phyloP scores from a whole-genome alignment of 1,140 invertebrate species.

The Lethocerus indicus region DNA sequence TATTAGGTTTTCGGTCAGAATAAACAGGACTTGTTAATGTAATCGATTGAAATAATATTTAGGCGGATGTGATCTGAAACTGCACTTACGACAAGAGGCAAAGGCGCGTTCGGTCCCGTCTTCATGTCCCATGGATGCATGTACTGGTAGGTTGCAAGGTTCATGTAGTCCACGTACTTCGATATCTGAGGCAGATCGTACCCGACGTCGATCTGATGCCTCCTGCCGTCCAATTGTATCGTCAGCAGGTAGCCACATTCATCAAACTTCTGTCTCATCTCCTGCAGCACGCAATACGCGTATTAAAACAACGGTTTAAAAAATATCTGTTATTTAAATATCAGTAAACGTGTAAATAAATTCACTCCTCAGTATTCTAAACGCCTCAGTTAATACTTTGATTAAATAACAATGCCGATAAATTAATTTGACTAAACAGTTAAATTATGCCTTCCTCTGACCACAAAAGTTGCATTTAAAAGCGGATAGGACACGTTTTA shows the following conservation, averaged over 20 bases:
- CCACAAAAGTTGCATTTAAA: no score
- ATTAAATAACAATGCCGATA: neutral
- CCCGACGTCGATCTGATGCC: conserved; percentile 45
- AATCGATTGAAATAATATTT: no score
- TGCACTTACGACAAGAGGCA: conserved; percentile 12
- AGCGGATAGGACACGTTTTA: no score
- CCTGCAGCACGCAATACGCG: conserved; percentile 24
- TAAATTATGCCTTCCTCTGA: neutral
- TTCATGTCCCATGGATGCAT: conserved; percentile 65
- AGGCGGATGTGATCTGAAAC: no score
- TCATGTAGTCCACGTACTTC: conserved; percentile 59
- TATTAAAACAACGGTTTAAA: neutral
- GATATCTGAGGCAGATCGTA: conserved; percentile 60
- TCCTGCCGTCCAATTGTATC: conserved; percentile 55
- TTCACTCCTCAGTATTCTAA: neutral
- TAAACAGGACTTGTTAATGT: no score
- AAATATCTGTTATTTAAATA: neutral
- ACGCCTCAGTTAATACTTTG: no score
- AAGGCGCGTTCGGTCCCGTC: conserved; percentile 50
- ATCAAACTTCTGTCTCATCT: conserved; percentile 40
- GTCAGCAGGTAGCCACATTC: conserved; percentile 44
- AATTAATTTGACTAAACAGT: neutral
- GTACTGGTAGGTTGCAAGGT: conserved; percentile 84
- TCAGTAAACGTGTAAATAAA: neutral
- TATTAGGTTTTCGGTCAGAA: no score